A percentile compares a stretch with the other conserved stretches of the same genome.
Conservation (phyloP, 1,140 invertebrate genomes). For the Psilanteris sp. region DNA sequence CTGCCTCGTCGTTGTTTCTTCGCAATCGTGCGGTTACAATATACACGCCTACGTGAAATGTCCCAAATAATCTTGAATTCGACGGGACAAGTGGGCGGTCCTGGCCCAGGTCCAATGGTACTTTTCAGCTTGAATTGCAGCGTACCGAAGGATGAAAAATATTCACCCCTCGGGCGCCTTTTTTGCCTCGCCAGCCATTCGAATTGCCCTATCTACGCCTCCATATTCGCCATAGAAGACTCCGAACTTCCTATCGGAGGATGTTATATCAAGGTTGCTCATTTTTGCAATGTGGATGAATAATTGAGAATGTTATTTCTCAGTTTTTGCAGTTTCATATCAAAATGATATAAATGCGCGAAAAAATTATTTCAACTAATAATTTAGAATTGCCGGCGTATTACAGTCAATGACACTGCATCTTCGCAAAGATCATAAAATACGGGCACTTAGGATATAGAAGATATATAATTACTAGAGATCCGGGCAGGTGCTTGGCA, state of each 20-base stretch:
- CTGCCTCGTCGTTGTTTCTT: slow-evolving; percentile 50
- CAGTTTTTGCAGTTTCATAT: too few relatives aligned
- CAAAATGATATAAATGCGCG: too few relatives aligned
- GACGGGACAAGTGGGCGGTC: slow-evolving; percentile 74
- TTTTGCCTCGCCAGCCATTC: slow-evolving; percentile 30
- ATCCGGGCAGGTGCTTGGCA: slow-evolving; percentile 16
- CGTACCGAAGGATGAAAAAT: slow-evolving; percentile 61
- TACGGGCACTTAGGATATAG: not conserved
- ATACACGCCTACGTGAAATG: slow-evolving; percentile 70
- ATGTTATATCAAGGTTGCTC: slow-evolving; percentile 13
- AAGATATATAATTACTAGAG: too few relatives aligned
- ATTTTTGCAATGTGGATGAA: slow-evolving; percentile 15
- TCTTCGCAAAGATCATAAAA: slow-evolving; percentile 28
- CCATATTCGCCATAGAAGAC: slow-evolving; percentile 2
- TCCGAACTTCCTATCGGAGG: not conserved
- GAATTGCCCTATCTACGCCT: slow-evolving; percentile 8
- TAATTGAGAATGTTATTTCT: slow-evolving; percentile 25
- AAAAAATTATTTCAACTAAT: too few relatives aligned
- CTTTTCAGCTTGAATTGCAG: slow-evolving; percentile 68
- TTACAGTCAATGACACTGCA: slow-evolving; percentile 25
- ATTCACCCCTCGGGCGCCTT: slow-evolving; percentile 49
- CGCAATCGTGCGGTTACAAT: slow-evolving; percentile 52
- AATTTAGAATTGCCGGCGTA: too few relatives aligned
- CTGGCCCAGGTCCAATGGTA: slow-evolving; percentile 74
- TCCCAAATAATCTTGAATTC: slow-evolving; percentile 75